Percentiles rank a stretch among this genome's conserved stretches.
Evolutionary conservation across 2,888 invertebrate genomes (phyloP).

Genomic region (Zaprionus bogoriensis): DNA sequence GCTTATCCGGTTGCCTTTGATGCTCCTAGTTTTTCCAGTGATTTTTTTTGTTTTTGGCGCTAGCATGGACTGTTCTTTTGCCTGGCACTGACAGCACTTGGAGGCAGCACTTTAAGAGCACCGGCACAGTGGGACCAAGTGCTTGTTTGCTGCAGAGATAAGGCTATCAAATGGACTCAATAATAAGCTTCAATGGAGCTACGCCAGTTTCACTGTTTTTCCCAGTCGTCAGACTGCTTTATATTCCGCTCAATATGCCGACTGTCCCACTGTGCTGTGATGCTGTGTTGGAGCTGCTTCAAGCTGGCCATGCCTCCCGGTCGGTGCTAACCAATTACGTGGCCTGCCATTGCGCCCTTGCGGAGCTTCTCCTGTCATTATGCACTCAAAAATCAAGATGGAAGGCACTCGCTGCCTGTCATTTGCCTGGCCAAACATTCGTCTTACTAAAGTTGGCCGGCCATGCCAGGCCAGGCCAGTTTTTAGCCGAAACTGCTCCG

Average conservation of each 20-base stretch:
- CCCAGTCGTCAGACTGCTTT: too few relatives aligned
- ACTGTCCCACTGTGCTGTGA: background rate
- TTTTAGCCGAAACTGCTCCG: background rate
- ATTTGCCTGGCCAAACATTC: conserved; percentile 71
- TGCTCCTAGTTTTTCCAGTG: conserved; percentile 13
- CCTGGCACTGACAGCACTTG: conserved; percentile 45
- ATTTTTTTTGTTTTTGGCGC: background rate
- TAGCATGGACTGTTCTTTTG: conserved; percentile 29
- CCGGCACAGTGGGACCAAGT: background rate
- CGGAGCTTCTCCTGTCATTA: conserved; percentile 64
- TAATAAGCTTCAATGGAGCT: too few relatives aligned
- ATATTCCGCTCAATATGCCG: too few relatives aligned
- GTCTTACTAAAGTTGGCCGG: conserved; percentile 71
- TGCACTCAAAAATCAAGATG: conserved; percentile 76
- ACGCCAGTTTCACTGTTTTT: too few relatives aligned
- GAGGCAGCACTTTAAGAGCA: conserved; percentile 45
- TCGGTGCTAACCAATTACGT: conserved; percentile 65
- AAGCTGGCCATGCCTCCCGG: too few relatives aligned
- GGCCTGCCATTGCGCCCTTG: conserved; percentile 16
- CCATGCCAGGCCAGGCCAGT: conserved; percentile 24
- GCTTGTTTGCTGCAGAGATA: too few relatives aligned
- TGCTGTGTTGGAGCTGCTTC: background rate
- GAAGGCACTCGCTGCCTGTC: conserved; percentile 70
- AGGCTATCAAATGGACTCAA: too few relatives aligned
- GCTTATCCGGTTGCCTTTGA: conserved; percentile 59